Conservation (phyloP, 2,888 invertebrate genomes). For the Scaptomyza cyrtandrae region DNA sequence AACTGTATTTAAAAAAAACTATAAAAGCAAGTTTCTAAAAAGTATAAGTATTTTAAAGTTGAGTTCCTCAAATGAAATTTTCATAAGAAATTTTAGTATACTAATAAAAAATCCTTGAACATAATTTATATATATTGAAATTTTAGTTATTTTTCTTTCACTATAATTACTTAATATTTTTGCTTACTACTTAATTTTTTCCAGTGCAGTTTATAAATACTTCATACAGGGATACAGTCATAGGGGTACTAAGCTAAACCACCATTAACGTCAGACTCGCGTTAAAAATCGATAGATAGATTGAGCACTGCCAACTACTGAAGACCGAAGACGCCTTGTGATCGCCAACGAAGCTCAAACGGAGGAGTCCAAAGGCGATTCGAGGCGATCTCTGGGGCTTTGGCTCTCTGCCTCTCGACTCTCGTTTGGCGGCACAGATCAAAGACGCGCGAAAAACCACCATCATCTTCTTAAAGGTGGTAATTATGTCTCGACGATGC, state of each 20-base stretch:
- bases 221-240: constrained; percentile 10
- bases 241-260: constrained; percentile 24
- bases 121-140: too few species aligned
- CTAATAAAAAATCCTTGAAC: too few species aligned
- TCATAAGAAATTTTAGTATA: too few species aligned
- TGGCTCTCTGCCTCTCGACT: constrained; percentile 15
- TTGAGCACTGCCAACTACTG: constrained; percentile 73
- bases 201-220: constrained; percentile 32
- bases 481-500: constrained; percentile 81
- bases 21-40: too few species aligned
- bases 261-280: constrained; percentile 84
- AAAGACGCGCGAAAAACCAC: constrained; percentile 83
- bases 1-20: too few species aligned
- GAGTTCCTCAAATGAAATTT: too few species aligned
- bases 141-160: too few species aligned
- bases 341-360: constrained; percentile 51
- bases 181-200: background rate
- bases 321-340: constrained; percentile 35
- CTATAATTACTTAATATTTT: too few species aligned
- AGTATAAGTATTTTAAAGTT: too few species aligned
- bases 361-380: constrained; percentile 22
- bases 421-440: constrained; percentile 75
- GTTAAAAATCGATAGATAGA: constrained; percentile 85
- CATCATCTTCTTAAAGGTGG: constrained; percentile 84
- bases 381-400: constrained; percentile 20